Percentiles rank a stretch among this genome's conserved stretches.
phyloP scores from a whole-genome alignment of 2,888 invertebrate species.

The Trissoscelio sp. region DNA sequence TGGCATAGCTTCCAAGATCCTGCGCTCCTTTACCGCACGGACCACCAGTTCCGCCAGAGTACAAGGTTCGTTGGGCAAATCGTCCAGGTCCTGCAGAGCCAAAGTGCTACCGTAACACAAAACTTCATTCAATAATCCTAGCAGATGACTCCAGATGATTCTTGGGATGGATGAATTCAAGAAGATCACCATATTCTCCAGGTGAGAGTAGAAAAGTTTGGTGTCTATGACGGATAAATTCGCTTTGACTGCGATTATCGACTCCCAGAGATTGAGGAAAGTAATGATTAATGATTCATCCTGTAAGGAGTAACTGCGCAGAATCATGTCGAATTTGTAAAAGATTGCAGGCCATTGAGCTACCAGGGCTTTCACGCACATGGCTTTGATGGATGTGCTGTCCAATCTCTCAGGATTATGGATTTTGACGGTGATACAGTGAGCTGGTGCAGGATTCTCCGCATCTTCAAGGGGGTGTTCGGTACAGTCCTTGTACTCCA shows the following conservation, averaged over 20 bases:
- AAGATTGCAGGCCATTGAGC: slow-evolving; percentile 93
- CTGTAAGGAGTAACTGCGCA: slow-evolving; percentile 83
- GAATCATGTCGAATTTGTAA: slow-evolving; percentile 83
- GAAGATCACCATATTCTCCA: slow-evolving; percentile 91
- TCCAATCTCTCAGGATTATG: slow-evolving; percentile 93
- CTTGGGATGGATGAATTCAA: slow-evolving; percentile 89
- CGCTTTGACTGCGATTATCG: slow-evolving; percentile 95
- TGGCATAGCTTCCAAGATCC: slow-evolving; percentile 86
- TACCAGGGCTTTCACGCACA: slow-evolving; percentile 93
- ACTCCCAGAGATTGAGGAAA: slow-evolving; percentile 94
- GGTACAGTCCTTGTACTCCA: slow-evolving; percentile 93
- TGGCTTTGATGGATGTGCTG: slow-evolving; percentile 93
- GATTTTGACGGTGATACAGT: slow-evolving; percentile 87
- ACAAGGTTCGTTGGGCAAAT: slow-evolving; percentile 93
- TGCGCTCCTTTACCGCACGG: slow-evolving; percentile 92
- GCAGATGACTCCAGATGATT: slow-evolving; percentile 92
- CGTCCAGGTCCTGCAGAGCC: slow-evolving; percentile 91
- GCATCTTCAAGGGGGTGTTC: slow-evolving; percentile 91
- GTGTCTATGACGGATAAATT: slow-evolving; percentile 95
- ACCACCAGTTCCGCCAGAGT: slow-evolving; percentile 93
- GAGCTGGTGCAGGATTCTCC: slow-evolving; percentile 78
- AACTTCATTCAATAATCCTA: slow-evolving; percentile 94
- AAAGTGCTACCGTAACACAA: slow-evolving; percentile 95
- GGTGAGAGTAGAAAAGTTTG: slow-evolving; percentile 93
- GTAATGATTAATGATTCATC: slow-evolving; percentile 86